phyloP scores from a whole-genome alignment of 2,113 vertebrate genomes.

The Spheniscus mendiculus region DNA sequence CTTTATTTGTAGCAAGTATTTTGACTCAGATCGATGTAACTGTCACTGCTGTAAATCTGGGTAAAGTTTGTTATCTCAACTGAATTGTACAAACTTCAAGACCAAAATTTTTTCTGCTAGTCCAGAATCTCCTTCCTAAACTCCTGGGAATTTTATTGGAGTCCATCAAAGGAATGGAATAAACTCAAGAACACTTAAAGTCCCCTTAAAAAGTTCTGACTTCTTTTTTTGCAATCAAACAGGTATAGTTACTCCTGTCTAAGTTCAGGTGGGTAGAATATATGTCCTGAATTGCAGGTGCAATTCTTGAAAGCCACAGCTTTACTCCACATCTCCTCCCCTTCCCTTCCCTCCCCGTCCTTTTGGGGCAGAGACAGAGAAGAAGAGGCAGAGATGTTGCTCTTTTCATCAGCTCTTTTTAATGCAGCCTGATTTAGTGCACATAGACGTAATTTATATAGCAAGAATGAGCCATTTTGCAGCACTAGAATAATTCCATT shows the following conservation, averaged over 20 bases:
- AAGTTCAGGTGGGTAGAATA: not conserved
- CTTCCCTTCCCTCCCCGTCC: not conserved
- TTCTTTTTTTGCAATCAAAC: not conserved
- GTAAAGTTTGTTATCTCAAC: not conserved
- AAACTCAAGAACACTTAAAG: not conserved
- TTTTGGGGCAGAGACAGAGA: not conserved
- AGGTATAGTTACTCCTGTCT: not conserved
- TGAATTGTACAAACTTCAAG: not conserved
- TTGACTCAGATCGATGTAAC: not conserved
- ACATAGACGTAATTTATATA: conserved; percentile 26
- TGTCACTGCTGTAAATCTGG: not conserved
- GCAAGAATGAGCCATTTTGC: not conserved
- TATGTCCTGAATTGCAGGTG: not conserved
- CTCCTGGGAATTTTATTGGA: not conserved
- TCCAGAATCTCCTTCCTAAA: not conserved
- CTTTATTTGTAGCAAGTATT: not conserved
- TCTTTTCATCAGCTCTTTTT: conserved; percentile 44
- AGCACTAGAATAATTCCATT: conserved; percentile 35
- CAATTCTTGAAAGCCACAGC: not conserved
- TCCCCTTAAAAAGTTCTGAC: not conserved
- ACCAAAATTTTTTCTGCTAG: not conserved
- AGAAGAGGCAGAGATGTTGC: not conserved
- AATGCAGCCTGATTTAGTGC: conserved; percentile 16
- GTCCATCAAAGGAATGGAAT: not conserved
- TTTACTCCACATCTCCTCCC: not conserved